A percentile compares a stretch with the other conserved stretches of the same genome.
Evolutionary conservation across 2,797 vertebrate genomes (phyloP).

Genomic region (Hippocampus kuda): DNA sequence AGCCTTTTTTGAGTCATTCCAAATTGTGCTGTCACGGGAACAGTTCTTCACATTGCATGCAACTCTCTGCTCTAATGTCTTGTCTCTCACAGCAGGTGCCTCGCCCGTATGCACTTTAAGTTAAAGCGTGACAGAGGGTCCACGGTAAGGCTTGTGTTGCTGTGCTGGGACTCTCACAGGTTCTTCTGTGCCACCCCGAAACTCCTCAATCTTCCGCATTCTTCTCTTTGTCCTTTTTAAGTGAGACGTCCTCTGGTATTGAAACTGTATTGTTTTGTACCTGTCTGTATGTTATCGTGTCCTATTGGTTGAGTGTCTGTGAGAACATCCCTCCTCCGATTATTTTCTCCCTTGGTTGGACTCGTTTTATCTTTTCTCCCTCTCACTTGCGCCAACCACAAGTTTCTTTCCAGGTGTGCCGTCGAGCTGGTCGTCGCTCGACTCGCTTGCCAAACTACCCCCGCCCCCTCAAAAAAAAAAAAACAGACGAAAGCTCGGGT

Average conservation of each 20-base stretch:
- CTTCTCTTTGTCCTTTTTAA: conserved; percentile 60
- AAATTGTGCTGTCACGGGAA: background rate
- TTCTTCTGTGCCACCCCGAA: conserved; percentile 63
- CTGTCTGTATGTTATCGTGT: conserved; percentile 64
- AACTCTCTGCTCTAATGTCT: conserved; percentile 63
- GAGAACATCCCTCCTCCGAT: conserved; percentile 65
- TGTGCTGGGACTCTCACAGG: conserved; percentile 81
- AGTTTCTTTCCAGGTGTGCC: conserved; percentile 91
- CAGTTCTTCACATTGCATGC: conserved; percentile 18
- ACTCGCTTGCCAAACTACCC: conserved; percentile 65
- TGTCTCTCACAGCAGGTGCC: conserved; percentile 94
- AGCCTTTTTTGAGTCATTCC: no score
- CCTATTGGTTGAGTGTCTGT: conserved; percentile 65
- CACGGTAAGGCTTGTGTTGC: conserved; percentile 93
- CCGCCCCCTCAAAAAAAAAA: conserved; percentile 14
- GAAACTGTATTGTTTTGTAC: conserved; percentile 57
- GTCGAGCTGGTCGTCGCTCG: conserved; percentile 64
- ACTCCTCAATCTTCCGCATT: conserved; percentile 61
- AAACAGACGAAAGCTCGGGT: conserved; percentile 42
- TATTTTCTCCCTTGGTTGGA: conserved; percentile 65
- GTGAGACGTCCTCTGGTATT: conserved; percentile 60
- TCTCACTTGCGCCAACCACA: conserved; percentile 82
- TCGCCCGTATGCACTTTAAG: conserved; percentile 88
- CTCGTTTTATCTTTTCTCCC: conserved; percentile 68
- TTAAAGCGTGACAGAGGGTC: conserved; percentile 79